Evolutionary conservation across 53 echinoderm and acorn worm genomes (phyloP).

Genomic region (Echinometra lucunter): DNA sequence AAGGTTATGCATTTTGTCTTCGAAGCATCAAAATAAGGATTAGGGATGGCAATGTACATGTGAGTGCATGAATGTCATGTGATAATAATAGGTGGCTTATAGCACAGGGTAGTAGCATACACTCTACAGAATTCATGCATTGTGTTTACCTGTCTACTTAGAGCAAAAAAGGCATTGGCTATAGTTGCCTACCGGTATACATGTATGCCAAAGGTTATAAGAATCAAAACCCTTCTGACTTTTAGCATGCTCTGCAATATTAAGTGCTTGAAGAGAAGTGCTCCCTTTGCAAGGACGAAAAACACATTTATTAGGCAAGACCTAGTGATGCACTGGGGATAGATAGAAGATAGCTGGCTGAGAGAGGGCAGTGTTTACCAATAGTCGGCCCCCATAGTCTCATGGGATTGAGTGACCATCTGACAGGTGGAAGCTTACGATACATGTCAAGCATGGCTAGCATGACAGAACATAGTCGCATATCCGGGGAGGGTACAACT

Average conservation of each 20-base stretch:
- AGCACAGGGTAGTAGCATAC: background rate
- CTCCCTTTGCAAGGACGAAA: background rate
- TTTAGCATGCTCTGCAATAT: background rate
- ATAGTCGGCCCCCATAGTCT: background rate
- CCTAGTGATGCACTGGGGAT: background rate
- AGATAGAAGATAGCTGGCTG: background rate
- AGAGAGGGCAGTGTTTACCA: conserved; percentile 34
- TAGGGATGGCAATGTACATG: background rate
- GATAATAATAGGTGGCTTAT: background rate
- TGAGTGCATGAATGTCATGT: background rate
- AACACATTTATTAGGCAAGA: background rate
- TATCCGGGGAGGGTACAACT: background rate
- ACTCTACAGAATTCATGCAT: background rate
- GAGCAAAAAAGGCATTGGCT: background rate
- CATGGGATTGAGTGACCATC: conserved; percentile 3
- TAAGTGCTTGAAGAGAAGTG: background rate
- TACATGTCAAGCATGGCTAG: conserved; percentile 15
- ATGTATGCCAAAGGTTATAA: too few species aligned
- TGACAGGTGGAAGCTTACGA: background rate
- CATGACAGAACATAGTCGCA: conserved; percentile 24
- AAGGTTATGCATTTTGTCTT: background rate
- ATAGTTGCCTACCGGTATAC: background rate
- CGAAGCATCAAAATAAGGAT: background rate
- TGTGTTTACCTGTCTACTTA: background rate
- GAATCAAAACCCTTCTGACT: background rate